Evolutionary conservation across 1,140 invertebrate species (phyloP).

Genomic region (Agrilus planipennis): DNA sequence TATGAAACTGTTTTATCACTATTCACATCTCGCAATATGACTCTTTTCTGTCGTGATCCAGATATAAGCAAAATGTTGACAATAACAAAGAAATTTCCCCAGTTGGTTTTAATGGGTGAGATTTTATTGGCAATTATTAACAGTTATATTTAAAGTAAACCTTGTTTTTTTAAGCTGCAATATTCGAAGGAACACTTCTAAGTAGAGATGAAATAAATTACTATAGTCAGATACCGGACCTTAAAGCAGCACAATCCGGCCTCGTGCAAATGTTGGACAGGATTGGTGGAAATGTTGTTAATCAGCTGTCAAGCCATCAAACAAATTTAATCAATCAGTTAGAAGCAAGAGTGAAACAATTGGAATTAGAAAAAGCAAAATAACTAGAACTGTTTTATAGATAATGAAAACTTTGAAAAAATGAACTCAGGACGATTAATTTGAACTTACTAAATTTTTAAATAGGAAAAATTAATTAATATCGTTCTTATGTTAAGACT

Average conservation of each 20-base stretch:
- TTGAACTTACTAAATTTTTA: no score
- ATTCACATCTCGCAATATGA: constrained; percentile 43
- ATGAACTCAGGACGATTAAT: no score
- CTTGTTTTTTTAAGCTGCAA: constrained; percentile 42
- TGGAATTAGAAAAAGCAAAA: constrained; percentile 19
- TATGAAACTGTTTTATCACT: constrained; percentile 47
- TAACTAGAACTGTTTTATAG: no score
- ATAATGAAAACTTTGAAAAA: no score
- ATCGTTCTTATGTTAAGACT: no score
- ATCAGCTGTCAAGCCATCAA: constrained; percentile 55
- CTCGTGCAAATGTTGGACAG: constrained; percentile 52
- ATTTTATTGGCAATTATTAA: constrained; percentile 9
- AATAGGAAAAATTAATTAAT: no score
- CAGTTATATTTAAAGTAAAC: constrained; percentile 4
- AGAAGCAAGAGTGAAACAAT: constrained; percentile 24
- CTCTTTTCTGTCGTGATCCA: constrained; percentile 50
- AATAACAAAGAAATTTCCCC: constrained; percentile 46
- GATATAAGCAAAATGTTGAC: constrained; percentile 43
- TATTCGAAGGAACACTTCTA: constrained; percentile 52
- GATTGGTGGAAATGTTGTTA: constrained; percentile 46
- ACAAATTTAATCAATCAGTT: constrained; percentile 46
- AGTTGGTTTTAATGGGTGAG: constrained; percentile 52
- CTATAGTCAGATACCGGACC: constrained; percentile 47
- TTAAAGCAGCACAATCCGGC: constrained; percentile 45
- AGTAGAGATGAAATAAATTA: constrained; percentile 50